A percentile compares a stretch with the other conserved stretches of the same genome.
These are phyloP conservation scores for Cynocephalus volans DNA, from an alignment of 2,113 vertebrate genomes.

Conservation along the genomic window DNA sequence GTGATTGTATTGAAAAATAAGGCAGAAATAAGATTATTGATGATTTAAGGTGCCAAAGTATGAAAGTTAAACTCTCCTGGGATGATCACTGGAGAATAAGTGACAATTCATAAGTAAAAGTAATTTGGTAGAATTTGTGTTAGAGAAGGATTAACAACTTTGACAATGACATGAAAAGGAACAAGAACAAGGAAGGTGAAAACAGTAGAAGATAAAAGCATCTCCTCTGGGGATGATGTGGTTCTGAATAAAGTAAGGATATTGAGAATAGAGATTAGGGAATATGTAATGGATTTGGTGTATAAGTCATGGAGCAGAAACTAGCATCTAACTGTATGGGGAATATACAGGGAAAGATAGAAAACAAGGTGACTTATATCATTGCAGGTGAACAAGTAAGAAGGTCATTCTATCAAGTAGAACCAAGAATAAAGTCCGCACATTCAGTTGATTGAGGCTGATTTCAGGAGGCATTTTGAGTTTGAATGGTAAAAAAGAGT, in stretches of 20 bases:
- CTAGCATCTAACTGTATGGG: background rate
- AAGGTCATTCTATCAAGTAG: background rate
- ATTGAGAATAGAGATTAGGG: background rate
- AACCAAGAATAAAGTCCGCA: background rate
- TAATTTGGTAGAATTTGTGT: background rate
- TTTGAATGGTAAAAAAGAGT: background rate
- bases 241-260: background rate
- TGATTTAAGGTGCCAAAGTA: background rate
- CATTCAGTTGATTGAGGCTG: background rate
- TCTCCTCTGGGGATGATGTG: background rate
- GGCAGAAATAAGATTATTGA: background rate
- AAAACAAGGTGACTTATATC: background rate
- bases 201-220: background rate
- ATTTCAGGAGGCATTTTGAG: background rate
- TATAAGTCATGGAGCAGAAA: background rate
- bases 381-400: background rate
- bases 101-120: background rate
- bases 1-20: background rate
- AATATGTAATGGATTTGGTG: background rate
- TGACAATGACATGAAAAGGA: background rate
- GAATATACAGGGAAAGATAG: background rate
- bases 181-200: background rate
- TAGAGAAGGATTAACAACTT: background rate
- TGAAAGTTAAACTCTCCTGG: background rate
- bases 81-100: background rate